phyloP scores from a whole-genome alignment of 2,797 vertebrate species.

The Streptopelia turtur region DNA sequence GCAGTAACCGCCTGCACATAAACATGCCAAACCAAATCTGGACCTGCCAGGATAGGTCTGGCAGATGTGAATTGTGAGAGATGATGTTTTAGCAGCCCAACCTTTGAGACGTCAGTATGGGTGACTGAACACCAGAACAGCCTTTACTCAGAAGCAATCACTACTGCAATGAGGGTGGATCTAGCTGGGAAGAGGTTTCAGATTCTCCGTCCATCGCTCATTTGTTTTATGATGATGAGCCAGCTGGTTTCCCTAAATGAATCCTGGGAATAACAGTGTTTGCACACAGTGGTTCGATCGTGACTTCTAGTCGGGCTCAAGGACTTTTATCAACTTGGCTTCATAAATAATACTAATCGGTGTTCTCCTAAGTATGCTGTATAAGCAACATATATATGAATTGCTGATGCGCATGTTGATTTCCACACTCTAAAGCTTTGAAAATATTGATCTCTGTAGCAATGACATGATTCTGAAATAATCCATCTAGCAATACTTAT shows the following conservation, averaged over 20 bases:
- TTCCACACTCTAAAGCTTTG: background rate
- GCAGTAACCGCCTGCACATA: background rate
- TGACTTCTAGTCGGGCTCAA: background rate
- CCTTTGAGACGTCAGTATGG: background rate
- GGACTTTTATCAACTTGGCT: background rate
- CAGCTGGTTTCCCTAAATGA: background rate
- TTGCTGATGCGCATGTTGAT: background rate
- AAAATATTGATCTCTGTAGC: background rate
- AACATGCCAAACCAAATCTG: background rate
- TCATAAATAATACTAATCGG: background rate
- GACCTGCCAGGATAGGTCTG: background rate
- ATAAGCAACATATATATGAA: background rate
- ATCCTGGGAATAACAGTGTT: background rate
- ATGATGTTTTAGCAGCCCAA: background rate
- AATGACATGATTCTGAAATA: background rate
- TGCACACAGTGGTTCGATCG: background rate
- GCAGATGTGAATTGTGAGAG: background rate
- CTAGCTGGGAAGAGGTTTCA: background rate
- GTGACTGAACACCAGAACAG: background rate
- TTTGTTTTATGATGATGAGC: background rate
- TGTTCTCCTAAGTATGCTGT: background rate
- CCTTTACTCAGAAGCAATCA: accelerated
- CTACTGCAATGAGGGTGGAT: background rate
- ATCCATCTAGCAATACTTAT: background rate
- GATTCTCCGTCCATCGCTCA: background rate